phyloP scores from a whole-genome alignment of 2,888 invertebrate species.

The Eustalomyia histrio region DNA sequence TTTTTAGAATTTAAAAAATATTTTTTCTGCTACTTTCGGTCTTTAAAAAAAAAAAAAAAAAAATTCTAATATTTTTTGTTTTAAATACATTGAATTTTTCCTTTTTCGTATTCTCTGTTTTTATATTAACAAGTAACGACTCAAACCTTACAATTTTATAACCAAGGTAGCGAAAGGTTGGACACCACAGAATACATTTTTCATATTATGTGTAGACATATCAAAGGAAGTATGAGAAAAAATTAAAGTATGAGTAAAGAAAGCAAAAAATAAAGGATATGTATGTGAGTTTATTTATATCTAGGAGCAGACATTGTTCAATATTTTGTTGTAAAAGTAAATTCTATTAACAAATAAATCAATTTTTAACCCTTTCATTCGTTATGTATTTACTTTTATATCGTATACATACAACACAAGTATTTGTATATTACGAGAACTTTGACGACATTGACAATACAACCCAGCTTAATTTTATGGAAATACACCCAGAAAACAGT shows the following conservation, averaged over 20 bases:
- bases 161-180: conserved; percentile 12
- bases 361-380: conserved; percentile 53
- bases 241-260: conserved; percentile 2
- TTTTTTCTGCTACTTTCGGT: too few species aligned
- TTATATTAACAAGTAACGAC: too few species aligned
- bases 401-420: background rate
- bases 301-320: conserved; percentile 15
- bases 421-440: conserved; percentile 12
- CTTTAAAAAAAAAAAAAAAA: too few species aligned
- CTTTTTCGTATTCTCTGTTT: too few species aligned
- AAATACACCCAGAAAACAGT: too few species aligned
- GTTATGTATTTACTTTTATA: background rate
- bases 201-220: background rate
- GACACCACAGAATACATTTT: background rate
- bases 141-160: too few species aligned
- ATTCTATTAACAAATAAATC: conserved; percentile 60
- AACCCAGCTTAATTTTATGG: background rate
- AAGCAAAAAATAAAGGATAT: conserved; percentile 1
- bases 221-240: conserved; percentile 38
- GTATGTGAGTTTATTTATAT: background rate
- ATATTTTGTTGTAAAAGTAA: conserved; percentile 14
- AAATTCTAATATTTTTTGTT: too few species aligned
- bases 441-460: background rate
- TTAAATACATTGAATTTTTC: too few species aligned
- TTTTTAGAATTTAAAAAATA: too few species aligned